Percentiles rank a stretch among this genome's conserved stretches.
Conservation (phyloP, 2,888 invertebrate species). For the Melanotus villosus region DNA sequence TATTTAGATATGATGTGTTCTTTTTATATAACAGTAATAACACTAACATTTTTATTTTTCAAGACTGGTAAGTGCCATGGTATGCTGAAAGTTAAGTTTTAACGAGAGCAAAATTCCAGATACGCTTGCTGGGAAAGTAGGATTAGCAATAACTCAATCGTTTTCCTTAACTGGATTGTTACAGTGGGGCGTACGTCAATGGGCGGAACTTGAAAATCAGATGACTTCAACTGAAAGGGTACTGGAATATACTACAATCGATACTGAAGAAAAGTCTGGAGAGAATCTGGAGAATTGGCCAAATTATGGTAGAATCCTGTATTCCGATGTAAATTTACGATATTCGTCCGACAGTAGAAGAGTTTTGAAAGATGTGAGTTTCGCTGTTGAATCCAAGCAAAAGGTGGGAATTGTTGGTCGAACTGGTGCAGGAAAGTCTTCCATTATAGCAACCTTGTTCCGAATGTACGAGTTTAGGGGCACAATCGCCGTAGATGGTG, state of each 20-base stretch:
- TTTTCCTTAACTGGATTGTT: conserved; percentile 81
- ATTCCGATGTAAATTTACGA: conserved; percentile 77
- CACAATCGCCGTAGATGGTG: conserved; percentile 82
- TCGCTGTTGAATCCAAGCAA: conserved; percentile 76
- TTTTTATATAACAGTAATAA: conserved; percentile 32
- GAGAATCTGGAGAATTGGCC: conserved; percentile 80
- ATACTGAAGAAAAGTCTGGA: conserved; percentile 61
- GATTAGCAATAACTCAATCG: conserved; percentile 86
- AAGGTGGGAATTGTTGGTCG: conserved; percentile 85
- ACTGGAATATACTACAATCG: conserved; percentile 67
- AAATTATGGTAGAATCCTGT: conserved; percentile 76
- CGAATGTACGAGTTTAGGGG: conserved; percentile 85
- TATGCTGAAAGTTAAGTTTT: neutral
- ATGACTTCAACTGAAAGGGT: conserved; percentile 93
- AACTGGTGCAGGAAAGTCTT: conserved; percentile 87
- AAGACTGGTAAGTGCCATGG: conserved; percentile 21
- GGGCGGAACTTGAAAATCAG: conserved; percentile 84
- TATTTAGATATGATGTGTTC: conserved; percentile 26
- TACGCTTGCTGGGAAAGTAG: conserved; percentile 80
- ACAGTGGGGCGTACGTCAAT: conserved; percentile 83
- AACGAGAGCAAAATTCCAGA: conserved; percentile 59
- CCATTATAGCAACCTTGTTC: conserved; percentile 82
- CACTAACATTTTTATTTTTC: conserved; percentile 29
- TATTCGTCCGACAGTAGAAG: conserved; percentile 80
- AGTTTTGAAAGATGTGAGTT: conserved; percentile 80